These are phyloP conservation scores for Pristiophorus japonicus DNA, from an alignment of 2,113 vertebrate genomes.

Conservation along the genomic window DNA sequence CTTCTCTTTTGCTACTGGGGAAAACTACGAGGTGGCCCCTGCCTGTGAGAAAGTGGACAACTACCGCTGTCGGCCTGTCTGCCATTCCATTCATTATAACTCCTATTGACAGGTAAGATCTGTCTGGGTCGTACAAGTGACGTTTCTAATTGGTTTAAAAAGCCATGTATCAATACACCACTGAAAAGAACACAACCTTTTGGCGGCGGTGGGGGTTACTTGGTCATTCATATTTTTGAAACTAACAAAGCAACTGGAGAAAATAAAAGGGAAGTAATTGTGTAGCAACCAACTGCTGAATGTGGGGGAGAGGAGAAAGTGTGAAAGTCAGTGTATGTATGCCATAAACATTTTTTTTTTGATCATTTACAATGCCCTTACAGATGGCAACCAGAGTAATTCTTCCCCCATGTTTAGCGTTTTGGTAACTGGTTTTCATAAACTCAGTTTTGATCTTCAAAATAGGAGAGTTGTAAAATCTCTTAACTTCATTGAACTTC, in stretches of 20 bases:
- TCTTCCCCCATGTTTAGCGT: not conserved
- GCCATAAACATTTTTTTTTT: not conserved
- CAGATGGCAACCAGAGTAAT: not conserved
- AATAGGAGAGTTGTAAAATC: not conserved
- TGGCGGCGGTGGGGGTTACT: not conserved
- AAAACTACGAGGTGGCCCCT: slow-evolving; percentile 75
- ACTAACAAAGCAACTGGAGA: not conserved
- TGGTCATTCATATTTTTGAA: not conserved
- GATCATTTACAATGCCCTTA: not conserved
- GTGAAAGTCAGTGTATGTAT: not conserved
- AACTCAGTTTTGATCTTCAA: not conserved
- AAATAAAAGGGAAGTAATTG: not conserved
- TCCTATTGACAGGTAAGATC: slow-evolving; percentile 82
- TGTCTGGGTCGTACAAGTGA: not conserved
- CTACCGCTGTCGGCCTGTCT: slow-evolving; percentile 80
- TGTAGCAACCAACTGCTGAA: not conserved
- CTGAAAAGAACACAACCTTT: not conserved
- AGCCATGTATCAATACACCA: not conserved
- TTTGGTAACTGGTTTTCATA: not conserved
- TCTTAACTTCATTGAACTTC: not conserved
- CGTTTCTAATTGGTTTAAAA: not conserved
- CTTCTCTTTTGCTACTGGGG: slow-evolving; percentile 73
- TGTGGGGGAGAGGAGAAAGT: not conserved
- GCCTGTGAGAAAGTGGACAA: slow-evolving; percentile 79
- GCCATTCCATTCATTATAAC: slow-evolving; percentile 86